Base-by-base conservation (phyloP, 2,888 invertebrate species). In the Dynastes hyllus region DNA sequence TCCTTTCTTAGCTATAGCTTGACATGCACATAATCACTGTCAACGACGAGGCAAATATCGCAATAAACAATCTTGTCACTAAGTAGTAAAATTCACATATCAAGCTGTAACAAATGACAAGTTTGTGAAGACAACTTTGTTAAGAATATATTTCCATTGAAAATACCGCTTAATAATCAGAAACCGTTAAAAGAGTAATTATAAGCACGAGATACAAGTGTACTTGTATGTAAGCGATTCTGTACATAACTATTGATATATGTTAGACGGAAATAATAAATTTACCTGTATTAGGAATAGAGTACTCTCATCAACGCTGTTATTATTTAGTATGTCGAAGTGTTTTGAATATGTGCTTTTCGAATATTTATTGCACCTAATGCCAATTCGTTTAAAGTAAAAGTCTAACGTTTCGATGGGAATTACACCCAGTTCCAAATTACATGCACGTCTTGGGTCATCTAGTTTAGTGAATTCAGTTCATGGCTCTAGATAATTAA, bases 181-280 rank as follows among this genome's bases (percentile, higher is more conserved):
- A 40, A 8, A 40, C 45, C 22, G n/a, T 45, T 71, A 9, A 37
- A 58, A 45, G 22, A 45, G 27, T 45, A 75, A 61, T 45, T 75
- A 40, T 29, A 13, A 75, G 11, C 40, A 55, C 32, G 37, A 58
- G 16, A 40, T 22, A 69, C 9, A 69, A 51, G 27, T 29, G n/a
- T 22, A 22, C 13, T 13, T 29, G 9, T 58, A 71, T 9, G n/a
- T 16, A 13, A 13, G 27, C 51, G 4, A 29, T 70, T 53, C 70
- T 32, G 53, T 55, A 53, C 55, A 53, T 40, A 58, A 45, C 37
- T 71, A 55, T 16, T 53, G 45, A 55, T 55, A 53, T 55, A 16
- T 32, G 37, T 8, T 55, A 71, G 53, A 37, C 55, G 71, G 63
- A 75, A 63, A 45, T 75, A 63, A 75, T 75, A 75, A 75, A 75